A percentile compares a stretch with the other conserved stretches of the same genome.
Evolutionary conservation across 2,797 vertebrate species (phyloP).

Genomic region (Enteromius argenteus): DNA sequence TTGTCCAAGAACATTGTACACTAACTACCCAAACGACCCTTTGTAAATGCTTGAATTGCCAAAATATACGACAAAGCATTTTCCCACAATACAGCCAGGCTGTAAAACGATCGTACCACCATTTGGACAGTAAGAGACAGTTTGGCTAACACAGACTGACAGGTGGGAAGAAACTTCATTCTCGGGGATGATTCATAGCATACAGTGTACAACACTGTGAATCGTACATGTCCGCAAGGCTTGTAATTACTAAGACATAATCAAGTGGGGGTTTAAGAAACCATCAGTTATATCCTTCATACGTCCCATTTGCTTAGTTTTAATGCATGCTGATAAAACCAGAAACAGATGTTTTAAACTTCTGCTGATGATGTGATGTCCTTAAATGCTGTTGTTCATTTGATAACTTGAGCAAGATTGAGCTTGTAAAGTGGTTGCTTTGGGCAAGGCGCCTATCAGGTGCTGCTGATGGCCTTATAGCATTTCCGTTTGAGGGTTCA

Average conservation of each 20-base stretch:
- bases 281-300: slow-evolving; percentile 38
- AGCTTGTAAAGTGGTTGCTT: slow-evolving; percentile 28
- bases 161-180: slow-evolving; percentile 17
- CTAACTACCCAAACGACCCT: neutral
- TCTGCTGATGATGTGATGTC: slow-evolving; percentile 26
- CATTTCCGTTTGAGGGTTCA: slow-evolving; percentile 20
- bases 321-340: slow-evolving; percentile 31
- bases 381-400: slow-evolving; percentile 24
- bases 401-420: slow-evolving; percentile 6
- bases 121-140: slow-evolving; percentile 43
- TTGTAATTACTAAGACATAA: slow-evolving; percentile 54
- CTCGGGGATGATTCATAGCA: slow-evolving; percentile 35
- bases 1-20: neutral
- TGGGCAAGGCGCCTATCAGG: slow-evolving; percentile 7
- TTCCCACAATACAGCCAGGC: slow-evolving; percentile 7
- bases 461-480: slow-evolving; percentile 4
- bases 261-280: slow-evolving; percentile 28
- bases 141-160: slow-evolving; percentile 33
- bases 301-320: slow-evolving; percentile 29
- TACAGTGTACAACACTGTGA: slow-evolving; percentile 17
- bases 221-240: slow-evolving; percentile 19
- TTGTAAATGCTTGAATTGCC: neutral
- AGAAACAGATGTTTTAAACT: slow-evolving; percentile 45
- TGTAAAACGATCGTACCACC: neutral
- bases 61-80: neutral